Evolutionary conservation across 1,140 invertebrate genomes (phyloP), one percentile per base, ranked within the genome.

Genomic region (Hyposmocoma kahamanoa): DNA sequence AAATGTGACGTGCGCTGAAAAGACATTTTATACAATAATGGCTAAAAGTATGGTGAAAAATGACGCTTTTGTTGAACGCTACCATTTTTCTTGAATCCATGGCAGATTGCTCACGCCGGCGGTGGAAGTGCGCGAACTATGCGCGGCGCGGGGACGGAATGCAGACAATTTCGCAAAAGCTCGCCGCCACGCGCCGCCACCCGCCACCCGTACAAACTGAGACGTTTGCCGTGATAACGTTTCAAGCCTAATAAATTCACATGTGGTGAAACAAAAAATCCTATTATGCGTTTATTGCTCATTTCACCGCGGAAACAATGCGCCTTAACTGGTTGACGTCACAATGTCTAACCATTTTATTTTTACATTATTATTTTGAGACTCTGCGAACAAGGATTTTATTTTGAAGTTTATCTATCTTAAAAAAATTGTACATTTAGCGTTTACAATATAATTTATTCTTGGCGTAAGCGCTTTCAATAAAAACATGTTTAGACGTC

Each of bases 401-500:
- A n/a, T n/a, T n/a, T n/a, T n/a, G n/a, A n/a, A n/a, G n/a, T n/a
- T n/a, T n/a, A n/a, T n/a, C n/a, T n/a, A n/a, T n/a, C n/a, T n/a
- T n/a, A n/a, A n/a, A n/a, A 28, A 28, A 28, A 6, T 28, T 28
- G 5, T 28, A 6, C 11, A 28, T 28, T 28, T 11, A 28, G 24
- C 6, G 24, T 6, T 28, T 11, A 28, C 24, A 51, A 39, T 41
- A 39, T 45, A 50, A 44, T 50, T 48, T 47, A 46, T 50, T 24
- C 30, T 17, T 36, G 21, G 36, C 15, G 54, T 63, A 67, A 74
- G 57, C 57, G 61, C 67, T 69, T 72, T 67, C 55, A 69, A 48
- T 64, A 60, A 60, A 76, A 82, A 82, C 70, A 82, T 78, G 68
- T 76, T 81, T 75, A 79, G 66, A 76, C 68, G 59, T 71, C 59